Base-by-base conservation (phyloP, 2,888 invertebrate species). In the Himalopsyche anomala region DNA sequence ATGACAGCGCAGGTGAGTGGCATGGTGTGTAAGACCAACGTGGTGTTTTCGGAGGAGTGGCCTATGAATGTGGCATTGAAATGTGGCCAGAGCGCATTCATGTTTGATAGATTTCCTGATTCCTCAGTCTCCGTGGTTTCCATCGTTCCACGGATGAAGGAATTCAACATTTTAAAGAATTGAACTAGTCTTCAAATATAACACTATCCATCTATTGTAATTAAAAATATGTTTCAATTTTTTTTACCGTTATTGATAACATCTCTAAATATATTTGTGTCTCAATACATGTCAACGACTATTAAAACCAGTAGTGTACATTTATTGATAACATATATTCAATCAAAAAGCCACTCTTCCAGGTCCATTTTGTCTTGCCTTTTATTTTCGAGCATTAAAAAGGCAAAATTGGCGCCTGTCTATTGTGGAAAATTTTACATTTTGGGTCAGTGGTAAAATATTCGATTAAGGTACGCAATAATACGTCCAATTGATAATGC, bases 1-100 rank as follows among this genome's bases (percentile, higher is more conserved):
- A 94, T 90, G 0, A 91, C 90, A 82, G 91, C 91, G 87, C 90
- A 91, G 89, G 91, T 91, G 88, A 86, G 80, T 91, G 87, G 82
- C 87, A 88, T 86, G 11, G 85, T 15, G 5, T 86, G 86, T 17
- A 80, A 40, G 15, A 80, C 56, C 42, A 84, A 19, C 45, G 88
- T 86, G 6, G 85, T 36, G 62, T 87, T 86, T 40, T 86, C 74
- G 9, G 55, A n/a, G 4, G 74, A 36, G 8, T 85, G 69, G 11
- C 83, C 83, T n/a, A 85, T 54, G 85, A 83, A 87, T 0, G 84
- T 84, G 8, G 82, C 62, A 56, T 84, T 87, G 38, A 84, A n/a
- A 9, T 84, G 81, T 28, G 85, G 80, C 86, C 84, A 85, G n/a
- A 84, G 8, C 19, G 38, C 82, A 36, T 85, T 84, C 5, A 69